Conservation (phyloP, 92 coral and sea anemone genomes). For the Phenganax marumi region DNA sequence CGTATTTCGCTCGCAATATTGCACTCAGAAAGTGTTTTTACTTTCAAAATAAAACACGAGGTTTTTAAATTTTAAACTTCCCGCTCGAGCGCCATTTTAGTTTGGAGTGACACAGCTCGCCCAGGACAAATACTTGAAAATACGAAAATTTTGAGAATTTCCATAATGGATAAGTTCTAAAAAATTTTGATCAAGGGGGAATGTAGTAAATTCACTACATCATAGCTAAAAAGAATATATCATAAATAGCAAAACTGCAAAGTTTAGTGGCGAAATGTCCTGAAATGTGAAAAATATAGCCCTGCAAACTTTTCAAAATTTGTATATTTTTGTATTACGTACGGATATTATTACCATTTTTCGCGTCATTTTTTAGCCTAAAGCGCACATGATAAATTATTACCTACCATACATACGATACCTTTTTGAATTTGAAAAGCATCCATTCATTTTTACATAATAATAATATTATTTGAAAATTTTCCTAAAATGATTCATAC, state of each 20-base stretch:
- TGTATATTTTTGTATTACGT: too few species aligned
- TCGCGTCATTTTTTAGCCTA: too few species aligned
- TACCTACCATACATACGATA: not conserved
- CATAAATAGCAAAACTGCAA: too few species aligned
- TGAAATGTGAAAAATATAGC: too few species aligned
- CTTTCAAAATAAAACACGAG: not conserved
- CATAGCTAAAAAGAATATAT: too few species aligned
- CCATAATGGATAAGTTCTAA: too few species aligned
- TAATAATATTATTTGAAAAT: not conserved
- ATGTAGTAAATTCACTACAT: too few species aligned
- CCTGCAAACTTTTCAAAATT: too few species aligned
- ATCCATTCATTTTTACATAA: not conserved
- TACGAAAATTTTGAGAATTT: not conserved
- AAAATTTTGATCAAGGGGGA: too few species aligned
- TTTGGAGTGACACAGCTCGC: not conserved
- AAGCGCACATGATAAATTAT: too few species aligned
- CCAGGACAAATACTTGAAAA: not conserved
- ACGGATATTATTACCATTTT: too few species aligned
- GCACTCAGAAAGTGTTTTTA: not conserved
- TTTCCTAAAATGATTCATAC: slow-evolving; percentile 31
- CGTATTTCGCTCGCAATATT: not conserved
- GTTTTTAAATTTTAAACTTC: slow-evolving; percentile 14
- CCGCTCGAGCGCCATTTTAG: slow-evolving; percentile 14
- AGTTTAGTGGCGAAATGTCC: too few species aligned
- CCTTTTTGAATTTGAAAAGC: not conserved